Evolutionary conservation across 2,113 vertebrate genomes (phyloP), one percentile per base, ranked within the genome.

Genomic region (Lampris megalopsis): DNA sequence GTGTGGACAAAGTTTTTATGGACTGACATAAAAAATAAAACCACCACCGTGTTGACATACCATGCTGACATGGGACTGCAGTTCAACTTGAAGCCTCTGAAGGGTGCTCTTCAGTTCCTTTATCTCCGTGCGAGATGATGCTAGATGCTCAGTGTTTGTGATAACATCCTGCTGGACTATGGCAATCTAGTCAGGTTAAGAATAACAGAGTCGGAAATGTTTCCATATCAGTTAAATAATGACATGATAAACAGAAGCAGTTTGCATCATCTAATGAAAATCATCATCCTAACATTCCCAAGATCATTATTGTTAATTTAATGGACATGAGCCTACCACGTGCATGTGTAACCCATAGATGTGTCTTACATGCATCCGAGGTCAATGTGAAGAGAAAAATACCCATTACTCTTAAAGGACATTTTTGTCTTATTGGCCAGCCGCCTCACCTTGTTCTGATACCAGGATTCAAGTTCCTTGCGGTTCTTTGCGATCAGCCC

Each of bases 41-140:
- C 24, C 24, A 24, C 24, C 24, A 24, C 24, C 24, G 53, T n/a
- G 43, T 40, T 50, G 37, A 48, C 73, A 2, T 92, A 97, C 97
- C 95, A 93, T 94, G 84, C 93, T 96, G 37, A 94, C 49, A 71
- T 94, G 87, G 63, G 94, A 94, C 81, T 98, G 95, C 1, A 96
- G 91, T 0, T 98, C 96, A 53, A 96, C 95, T 80, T 97, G 91
- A 71, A 96, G 77, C 68, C 82, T 95, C 85, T 96, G 95, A 50
- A 93, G 63, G 13, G 76, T 91, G 36, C 86, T 94, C 71, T 91
- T 92, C 73, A 96, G 85, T 13, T 96, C 92, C 7, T 92, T 94
- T 35, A 96, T 76, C 65, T 97, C 94, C 49, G 86, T 91, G 79
- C 74, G 94, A 64, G 80, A 91, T 0, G 88, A 85, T 41, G 92